Base-by-base conservation (phyloP, 2,888 invertebrate genomes). In the Aphodius granarius region DNA sequence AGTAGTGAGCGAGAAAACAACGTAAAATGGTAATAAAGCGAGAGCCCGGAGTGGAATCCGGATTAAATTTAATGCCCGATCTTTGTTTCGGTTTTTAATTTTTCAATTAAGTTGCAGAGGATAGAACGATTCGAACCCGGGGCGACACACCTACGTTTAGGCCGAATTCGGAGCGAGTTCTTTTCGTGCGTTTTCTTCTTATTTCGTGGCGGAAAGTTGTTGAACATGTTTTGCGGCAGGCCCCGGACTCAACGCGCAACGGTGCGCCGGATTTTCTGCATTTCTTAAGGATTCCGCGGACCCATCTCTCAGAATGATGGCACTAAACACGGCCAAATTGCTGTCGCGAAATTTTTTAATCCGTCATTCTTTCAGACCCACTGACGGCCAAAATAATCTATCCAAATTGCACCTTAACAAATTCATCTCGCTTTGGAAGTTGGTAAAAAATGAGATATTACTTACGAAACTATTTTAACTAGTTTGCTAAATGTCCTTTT, bases 101-200 rank as follows among this genome's bases (percentile, higher is more conserved):
- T 74, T 74, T 74, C 74, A 71, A 74, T 71, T 74, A 74, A 66
- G 17, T n/a, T 17, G 68, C 9, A 71, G 3, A 20, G 63, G 68
- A 16, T 63, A 65, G 63, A 63, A 21, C 15, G 63, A 23, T 63
- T 62, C 16, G 64, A 43, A 18, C 19, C 16, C 18, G 19, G 18
- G 17, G 17, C 72, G 80, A 79, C 80, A 80, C 80, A 79, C 80
- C 80, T 79, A 80, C 80, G 77, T 79, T 79, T 78, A 79, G 79
- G 78, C 78, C 78, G 80, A 80, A 79, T 80, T 80, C 80, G 78
- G 78, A 78, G 80, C 78, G 75, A 21, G 77, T 76, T 75, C 77
- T 77, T 80, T 80, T 78, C 74, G 76, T 18, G 5, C 6, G 15
- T 20, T 78, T 77, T 76, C 73, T 78, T 74, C 19, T 68, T 74